Percentiles rank a stretch among this genome's conserved stretches.
phyloP scores from a whole-genome alignment of 2,888 invertebrate species.

The Chloroclystis v-ata region DNA sequence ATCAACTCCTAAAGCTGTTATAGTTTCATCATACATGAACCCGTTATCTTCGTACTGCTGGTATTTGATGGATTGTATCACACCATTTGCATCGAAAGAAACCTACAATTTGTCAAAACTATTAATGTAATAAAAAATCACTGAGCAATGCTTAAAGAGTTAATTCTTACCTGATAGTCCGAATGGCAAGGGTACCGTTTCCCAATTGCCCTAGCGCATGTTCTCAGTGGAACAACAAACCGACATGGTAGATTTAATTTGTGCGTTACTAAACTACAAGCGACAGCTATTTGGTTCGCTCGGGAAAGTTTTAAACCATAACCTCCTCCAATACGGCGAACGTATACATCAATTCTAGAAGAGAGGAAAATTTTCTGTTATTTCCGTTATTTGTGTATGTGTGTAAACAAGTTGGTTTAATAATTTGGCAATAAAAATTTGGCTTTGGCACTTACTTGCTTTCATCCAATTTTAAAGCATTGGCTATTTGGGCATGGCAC shows the following conservation, averaged over 20 bases:
- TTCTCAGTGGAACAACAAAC: slow-evolving; percentile 79
- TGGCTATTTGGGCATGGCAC: slow-evolving; percentile 72
- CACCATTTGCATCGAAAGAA: slow-evolving; percentile 54
- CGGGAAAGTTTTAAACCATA: slow-evolving; percentile 87
- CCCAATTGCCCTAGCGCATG: slow-evolving; percentile 79
- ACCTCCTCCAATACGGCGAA: slow-evolving; percentile 53
- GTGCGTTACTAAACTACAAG: slow-evolving; percentile 72
- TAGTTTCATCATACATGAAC: slow-evolving; percentile 38
- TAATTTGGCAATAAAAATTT: no score
- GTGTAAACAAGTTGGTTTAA: no score
- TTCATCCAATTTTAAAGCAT: slow-evolving; percentile 71
- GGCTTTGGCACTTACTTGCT: slow-evolving; percentile 74
- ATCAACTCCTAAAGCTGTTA: slow-evolving; percentile 27
- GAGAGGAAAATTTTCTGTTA: not conserved
- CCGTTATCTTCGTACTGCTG: slow-evolving; percentile 68
- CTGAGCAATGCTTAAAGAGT: no score
- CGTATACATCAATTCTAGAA: slow-evolving; percentile 80
- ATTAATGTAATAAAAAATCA: no score
- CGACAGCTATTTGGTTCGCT: slow-evolving; percentile 64
- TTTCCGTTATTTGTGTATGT: no score
- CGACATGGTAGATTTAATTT: slow-evolving; percentile 81
- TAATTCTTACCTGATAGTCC: slow-evolving; percentile 76
- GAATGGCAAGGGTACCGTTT: slow-evolving; percentile 70
- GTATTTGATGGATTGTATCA: slow-evolving; percentile 68
- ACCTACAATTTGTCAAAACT: not conserved